Evolutionary conservation across 1,140 invertebrate genomes (phyloP).

Genomic region (Homalodisca vitripennis): DNA sequence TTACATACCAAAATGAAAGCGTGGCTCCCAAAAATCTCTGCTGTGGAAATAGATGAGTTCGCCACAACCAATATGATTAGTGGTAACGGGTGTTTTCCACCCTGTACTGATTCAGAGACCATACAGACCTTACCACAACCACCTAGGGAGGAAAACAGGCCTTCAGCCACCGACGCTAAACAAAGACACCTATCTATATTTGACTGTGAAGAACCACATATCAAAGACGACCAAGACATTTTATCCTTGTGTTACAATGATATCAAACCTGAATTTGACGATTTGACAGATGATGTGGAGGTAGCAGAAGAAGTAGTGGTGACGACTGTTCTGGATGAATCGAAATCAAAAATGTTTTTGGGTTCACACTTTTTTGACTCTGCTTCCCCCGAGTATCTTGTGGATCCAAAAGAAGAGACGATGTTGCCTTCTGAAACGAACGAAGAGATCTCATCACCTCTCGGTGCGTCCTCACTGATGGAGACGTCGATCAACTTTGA

Average conservation of each 20-base stretch:
- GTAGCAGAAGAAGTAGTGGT: constrained; percentile 2
- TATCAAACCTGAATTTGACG: not conserved
- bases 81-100: not conserved
- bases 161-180: not conserved
- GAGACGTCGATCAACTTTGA: not conserved
- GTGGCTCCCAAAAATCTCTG: not conserved
- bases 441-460: not conserved
- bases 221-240: constrained; percentile 1
- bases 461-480: not conserved
- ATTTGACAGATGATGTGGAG: not conserved
- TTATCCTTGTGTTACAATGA: not conserved
- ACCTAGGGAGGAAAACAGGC: not conserved
- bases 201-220: not conserved
- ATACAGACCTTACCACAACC: not conserved
- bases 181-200: not conserved
- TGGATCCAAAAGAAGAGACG: not conserved
- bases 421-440: not conserved
- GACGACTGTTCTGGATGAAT: no score
- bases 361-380: not conserved
- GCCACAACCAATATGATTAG: not conserved
- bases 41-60: not conserved
- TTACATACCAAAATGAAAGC: not conserved
- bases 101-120: not conserved
- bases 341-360: no score
- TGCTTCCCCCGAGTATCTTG: not conserved